Conservation (phyloP, 2,113 vertebrate species). For the Thryonomys swinderianus region DNA sequence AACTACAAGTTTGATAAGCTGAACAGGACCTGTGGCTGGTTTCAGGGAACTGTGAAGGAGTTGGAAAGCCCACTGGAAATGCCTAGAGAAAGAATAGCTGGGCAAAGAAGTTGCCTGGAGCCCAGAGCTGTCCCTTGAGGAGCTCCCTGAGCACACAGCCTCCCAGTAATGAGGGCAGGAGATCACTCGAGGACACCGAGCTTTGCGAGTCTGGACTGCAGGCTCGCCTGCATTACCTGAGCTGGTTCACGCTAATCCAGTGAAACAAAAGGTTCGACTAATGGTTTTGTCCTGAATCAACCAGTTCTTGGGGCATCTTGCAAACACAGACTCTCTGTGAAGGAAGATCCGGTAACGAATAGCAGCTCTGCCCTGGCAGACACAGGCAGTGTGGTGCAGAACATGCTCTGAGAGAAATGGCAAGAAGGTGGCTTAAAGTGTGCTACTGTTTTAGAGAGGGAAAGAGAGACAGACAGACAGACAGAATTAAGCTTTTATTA, state of each 20-base stretch:
- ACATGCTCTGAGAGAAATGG: background rate
- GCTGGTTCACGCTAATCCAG: background rate
- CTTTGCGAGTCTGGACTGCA: background rate
- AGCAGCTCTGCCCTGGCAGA: background rate
- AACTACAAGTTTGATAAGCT: background rate
- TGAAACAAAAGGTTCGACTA: constrained; percentile 64
- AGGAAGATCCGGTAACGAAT: background rate
- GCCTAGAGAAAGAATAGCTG: background rate
- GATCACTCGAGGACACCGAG: background rate
- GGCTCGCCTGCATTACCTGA: background rate
- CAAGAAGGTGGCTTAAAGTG: constrained; percentile 49
- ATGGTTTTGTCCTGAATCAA: constrained; percentile 28
- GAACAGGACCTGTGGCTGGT: background rate
- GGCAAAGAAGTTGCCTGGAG: background rate
- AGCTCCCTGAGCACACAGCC: background rate
- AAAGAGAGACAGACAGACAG: background rate
- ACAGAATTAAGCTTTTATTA: background rate
- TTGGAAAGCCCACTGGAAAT: background rate
- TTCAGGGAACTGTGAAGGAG: background rate
- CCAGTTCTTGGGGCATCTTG: background rate
- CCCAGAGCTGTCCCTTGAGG: background rate
- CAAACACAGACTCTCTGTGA: constrained; percentile 59
- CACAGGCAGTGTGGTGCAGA: background rate
- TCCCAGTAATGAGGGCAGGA: background rate
- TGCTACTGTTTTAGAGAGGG: background rate